A percentile compares a stretch with the other conserved stretches of the same genome.
phyloP scores from a whole-genome alignment of 2,888 invertebrate genomes.

The Nycteola revayana region DNA sequence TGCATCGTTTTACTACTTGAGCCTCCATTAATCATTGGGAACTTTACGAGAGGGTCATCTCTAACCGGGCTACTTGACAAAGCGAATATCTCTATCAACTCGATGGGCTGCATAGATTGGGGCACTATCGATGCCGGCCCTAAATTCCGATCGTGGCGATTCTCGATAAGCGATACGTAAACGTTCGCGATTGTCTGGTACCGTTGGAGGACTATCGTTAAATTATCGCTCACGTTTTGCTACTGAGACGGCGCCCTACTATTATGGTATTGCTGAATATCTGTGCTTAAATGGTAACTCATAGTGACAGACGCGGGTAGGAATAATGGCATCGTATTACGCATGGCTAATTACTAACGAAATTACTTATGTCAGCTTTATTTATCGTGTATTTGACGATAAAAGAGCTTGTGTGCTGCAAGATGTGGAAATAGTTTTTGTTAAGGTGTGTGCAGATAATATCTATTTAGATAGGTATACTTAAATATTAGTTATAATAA shows the following conservation, averaged over 20 bases:
- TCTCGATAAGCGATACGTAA: constrained; percentile 73
- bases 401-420: no score
- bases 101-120: constrained; percentile 49
- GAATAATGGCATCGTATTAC: constrained; percentile 24
- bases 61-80: constrained; percentile 22
- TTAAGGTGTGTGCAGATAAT: no score
- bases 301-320: constrained; percentile 31
- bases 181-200: constrained; percentile 69
- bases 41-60: constrained; percentile 13
- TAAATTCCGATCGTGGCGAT: constrained; percentile 73
- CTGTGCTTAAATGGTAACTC: constrained; percentile 29
- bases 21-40: constrained; percentile 8
- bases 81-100: constrained; percentile 49
- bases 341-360: no score
- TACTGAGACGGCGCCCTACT: constrained; percentile 61
- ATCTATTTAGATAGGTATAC: no score
- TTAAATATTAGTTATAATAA: no score
- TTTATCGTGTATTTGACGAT: no score
- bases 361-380: no score
- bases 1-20: no score
- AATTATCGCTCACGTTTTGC: constrained; percentile 80
- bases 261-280: constrained; percentile 53
- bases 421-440: no score
- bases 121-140: constrained; percentile 43
- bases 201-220: constrained; percentile 69